Evolutionary conservation across 1,140 invertebrate species (phyloP).

Genomic region (Zaprionus ornatus): DNA sequence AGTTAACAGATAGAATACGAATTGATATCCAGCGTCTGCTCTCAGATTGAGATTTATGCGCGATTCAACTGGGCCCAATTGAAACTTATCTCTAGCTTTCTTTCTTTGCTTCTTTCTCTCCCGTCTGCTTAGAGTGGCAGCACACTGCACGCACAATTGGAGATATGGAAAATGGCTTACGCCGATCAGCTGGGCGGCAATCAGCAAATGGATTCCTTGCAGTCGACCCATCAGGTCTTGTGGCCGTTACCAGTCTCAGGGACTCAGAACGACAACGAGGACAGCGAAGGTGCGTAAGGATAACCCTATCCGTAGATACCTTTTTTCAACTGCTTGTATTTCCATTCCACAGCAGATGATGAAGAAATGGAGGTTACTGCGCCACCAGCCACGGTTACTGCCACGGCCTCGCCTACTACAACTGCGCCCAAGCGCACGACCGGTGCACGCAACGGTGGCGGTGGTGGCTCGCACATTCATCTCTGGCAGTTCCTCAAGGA

Average conservation of each 20-base stretch:
- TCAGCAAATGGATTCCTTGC: constrained; percentile 26
- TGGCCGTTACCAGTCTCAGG: constrained; percentile 45
- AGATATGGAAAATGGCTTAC: constrained; percentile 93
- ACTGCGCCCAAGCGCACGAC: constrained; percentile 52
- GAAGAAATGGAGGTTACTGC: constrained; percentile 84
- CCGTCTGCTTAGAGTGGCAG: constrained; percentile 88
- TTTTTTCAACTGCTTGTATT: background rate
- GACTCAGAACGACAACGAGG: constrained; percentile 53
- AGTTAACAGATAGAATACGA: constrained; percentile 70
- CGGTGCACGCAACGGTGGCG: constrained; percentile 85
- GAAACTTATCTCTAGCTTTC: constrained; percentile 69
- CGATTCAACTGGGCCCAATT: constrained; percentile 66
- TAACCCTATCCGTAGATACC: background rate
- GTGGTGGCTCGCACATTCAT: constrained; percentile 93
- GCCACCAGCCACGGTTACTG: constrained; percentile 19
- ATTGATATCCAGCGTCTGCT: constrained; percentile 64
- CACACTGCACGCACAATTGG: constrained; percentile 93
- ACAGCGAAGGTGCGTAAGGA: constrained; percentile 65
- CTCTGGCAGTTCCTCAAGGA: constrained; percentile 99
- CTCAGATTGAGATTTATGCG: constrained; percentile 71
- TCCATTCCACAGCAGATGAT: constrained; percentile 84
- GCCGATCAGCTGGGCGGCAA: constrained; percentile 63
- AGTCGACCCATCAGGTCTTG: constrained; percentile 24
- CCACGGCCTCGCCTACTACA: constrained; percentile 14
- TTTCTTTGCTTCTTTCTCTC: constrained; percentile 49